Percentiles rank a stretch among this genome's conserved stretches.
phyloP scores from a whole-genome alignment of 2,797 vertebrate species.

The Lophotriccus pileatus region DNA sequence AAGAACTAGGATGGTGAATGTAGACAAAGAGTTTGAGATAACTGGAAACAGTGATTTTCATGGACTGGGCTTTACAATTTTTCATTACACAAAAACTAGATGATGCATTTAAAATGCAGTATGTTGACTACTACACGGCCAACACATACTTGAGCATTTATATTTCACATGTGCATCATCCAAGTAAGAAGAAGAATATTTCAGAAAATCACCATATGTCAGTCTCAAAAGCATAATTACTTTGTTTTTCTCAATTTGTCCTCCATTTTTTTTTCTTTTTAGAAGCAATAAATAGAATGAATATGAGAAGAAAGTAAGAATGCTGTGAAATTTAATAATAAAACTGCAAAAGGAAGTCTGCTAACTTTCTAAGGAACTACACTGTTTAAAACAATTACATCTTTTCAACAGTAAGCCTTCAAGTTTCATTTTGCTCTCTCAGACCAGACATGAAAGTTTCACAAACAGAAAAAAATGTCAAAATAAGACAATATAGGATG shows the following conservation, averaged over 20 bases:
- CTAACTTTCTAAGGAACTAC: not conserved
- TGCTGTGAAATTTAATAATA: not conserved
- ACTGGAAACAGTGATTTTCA: not conserved
- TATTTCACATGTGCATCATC: not conserved
- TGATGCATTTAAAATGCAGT: not conserved
- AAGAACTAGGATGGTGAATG: not conserved
- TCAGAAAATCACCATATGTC: not conserved
- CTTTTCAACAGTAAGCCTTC: not conserved
- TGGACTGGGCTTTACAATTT: not conserved
- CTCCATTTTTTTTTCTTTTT: not conserved
- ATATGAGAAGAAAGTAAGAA: not conserved
- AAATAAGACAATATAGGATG: not conserved
- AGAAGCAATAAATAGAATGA: not conserved
- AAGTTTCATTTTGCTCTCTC: not conserved
- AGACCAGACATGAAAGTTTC: not conserved
- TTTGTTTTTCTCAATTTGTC: not conserved
- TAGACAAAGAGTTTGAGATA: not conserved
- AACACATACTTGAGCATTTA: not conserved
- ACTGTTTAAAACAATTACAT: not conserved
- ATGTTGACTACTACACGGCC: not conserved
- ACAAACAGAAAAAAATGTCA: not conserved
- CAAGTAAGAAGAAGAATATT: not conserved
- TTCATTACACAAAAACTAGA: not conserved
- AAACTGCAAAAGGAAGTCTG: not conserved
- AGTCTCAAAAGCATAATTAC: not conserved